Base-by-base conservation (phyloP, 1,140 invertebrate species). In the Nomia melanderi region DNA sequence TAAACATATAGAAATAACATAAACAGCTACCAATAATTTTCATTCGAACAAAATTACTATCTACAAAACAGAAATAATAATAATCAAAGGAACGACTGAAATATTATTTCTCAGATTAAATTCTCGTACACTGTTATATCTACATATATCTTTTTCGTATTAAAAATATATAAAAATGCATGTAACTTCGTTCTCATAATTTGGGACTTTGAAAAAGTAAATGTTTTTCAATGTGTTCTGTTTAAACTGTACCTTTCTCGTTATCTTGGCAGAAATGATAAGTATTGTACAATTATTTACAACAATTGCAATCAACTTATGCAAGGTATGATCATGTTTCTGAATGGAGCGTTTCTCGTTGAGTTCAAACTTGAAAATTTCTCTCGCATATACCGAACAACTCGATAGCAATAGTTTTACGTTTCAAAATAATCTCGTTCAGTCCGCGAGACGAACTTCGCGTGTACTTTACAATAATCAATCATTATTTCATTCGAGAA, bases 1-100 rank as follows among this genome's bases (percentile, higher is more conserved):
- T 56, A 65, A n/a, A 73, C 57, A 56, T 73, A 77, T 69, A 77
- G 69, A 44, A 77, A 72, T 72, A 77, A 77, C 29, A 33, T 62
- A 73, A 57, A 71, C 54, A 41, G 20, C 44, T 77, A 71, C 1
- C 36, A 72, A 63, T 6, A 44, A 27, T 69, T 76, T 29, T 8
- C 54, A 44, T 14, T 27, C 17, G 17, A 53, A 69, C 7, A 17
- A 63, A 54, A 54, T 44, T 54, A 59, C n/a, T 41, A 72, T 72
- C 29, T 77, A 71, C 8, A 63, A 56, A 70, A 6, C 11, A 72
- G 36, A 50, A 36, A 50, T 44, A n/a, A 62, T 64, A 57, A 39
- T 41, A 36, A 33, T n/a, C 11, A 56, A 36, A 60, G 9, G 31
- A 1, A 36, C 23, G n/a, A 36, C 23, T 23, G 9, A 60, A 23